phyloP scores from a whole-genome alignment of 2,797 vertebrate species.

The Sciurus carolinensis region DNA sequence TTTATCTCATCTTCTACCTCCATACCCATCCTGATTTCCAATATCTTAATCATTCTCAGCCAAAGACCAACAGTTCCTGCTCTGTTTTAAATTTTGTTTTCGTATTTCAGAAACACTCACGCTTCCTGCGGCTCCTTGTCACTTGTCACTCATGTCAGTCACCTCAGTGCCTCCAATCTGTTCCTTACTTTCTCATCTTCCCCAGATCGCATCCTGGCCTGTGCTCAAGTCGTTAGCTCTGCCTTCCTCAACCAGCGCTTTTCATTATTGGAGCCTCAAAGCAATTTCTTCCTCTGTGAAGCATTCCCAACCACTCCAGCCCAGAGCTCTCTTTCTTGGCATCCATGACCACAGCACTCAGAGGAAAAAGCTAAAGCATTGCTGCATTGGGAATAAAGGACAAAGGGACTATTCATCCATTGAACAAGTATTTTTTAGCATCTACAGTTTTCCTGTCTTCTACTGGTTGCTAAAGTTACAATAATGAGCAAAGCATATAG shows the following conservation, averaged over 20 bases:
- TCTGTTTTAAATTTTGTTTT: conserved; percentile 62
- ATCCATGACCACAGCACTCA: background rate
- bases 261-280: conserved; percentile 19
- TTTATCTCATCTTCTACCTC: conserved; percentile 18
- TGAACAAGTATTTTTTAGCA: conserved; percentile 43
- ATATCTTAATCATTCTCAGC: background rate
- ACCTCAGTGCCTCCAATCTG: background rate
- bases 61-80: background rate
- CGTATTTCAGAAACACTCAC: background rate
- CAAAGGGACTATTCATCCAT: conserved; percentile 52
- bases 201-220: conserved; percentile 37
- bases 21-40: background rate
- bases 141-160: conserved; percentile 28
- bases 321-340: conserved; percentile 14
- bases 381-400: background rate
- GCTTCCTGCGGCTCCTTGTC: background rate
- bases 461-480: background rate
- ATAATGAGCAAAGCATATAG: background rate
- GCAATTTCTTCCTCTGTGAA: conserved; percentile 57
- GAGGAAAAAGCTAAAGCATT: conserved; percentile 17
- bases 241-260: conserved; percentile 51
- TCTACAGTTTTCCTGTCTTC: background rate
- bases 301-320: conserved; percentile 4
- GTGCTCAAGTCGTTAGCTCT: conserved; percentile 48
- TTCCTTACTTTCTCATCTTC: background rate